Base-by-base conservation (phyloP, 2,888 invertebrate species). In the Parnassius glacialis region DNA sequence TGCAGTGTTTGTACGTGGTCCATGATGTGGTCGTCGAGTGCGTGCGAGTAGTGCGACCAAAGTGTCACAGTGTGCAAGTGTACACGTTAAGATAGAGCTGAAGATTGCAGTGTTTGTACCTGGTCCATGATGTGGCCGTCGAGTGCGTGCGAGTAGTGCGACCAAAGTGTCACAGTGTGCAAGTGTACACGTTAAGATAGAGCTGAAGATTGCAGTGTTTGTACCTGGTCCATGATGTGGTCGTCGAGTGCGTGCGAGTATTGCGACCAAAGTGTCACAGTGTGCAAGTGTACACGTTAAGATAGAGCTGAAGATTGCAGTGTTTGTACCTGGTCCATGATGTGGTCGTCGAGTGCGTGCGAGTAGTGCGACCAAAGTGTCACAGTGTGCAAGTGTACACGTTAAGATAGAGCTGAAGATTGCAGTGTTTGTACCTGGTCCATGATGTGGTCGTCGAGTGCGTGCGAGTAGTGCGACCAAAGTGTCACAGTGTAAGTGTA, bases 81-180 rank as follows among this genome's bases (percentile, higher is more conserved):
- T 25, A 5, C 25, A 25, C 25, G 3, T 25, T 25, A 3, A 25
- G 25, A 25, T 5, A 25, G 25, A n/a, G 10, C 2, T n/a, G n/a
- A 5, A 9, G 9, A 12, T 25, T 25, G 25, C 25, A 25, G 42
- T 11, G 57, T 11, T 10, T 52, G 52, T 10, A 87, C 90, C 84
- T 90, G 90, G 13, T 88, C 87, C 85, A 88, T 87, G 65, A 90
- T 88, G 59, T 84, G 78, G 9, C 87, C 85, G 69, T 91, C 90
- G 2, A 91, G 79, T 0, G 80, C 73, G 69, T 86, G 85, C 66
- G 90, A 87, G 83, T 89, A 87, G 80, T 87, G 60, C 13, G 43
- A 44, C 10, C 3, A 11, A 44, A 44, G 44, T 11, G 44, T 44
- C 44, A 44, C 44, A 10, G 44, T 12, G 5, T 44, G 16, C 1